Evolutionary conservation across 2,797 vertebrate genomes (phyloP).

Genomic region (Agapornis canus): DNA sequence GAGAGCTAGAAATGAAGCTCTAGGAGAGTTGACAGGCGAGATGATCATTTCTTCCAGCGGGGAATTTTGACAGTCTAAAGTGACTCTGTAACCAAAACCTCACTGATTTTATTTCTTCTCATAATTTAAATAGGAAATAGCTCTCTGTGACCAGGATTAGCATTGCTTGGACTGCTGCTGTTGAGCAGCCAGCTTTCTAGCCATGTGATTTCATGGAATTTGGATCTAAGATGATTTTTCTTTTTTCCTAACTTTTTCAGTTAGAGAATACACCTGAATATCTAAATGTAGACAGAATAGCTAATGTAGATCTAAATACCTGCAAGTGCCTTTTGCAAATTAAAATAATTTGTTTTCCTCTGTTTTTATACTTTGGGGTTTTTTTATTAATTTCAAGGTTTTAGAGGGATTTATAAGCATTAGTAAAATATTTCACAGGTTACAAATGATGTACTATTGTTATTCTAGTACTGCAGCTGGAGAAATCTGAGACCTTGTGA

Average conservation of each 20-base stretch:
- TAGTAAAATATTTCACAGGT: neutral
- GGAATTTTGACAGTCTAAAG: neutral
- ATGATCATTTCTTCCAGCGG: neutral
- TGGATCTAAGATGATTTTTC: neutral
- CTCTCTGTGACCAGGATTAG: constrained; percentile 11
- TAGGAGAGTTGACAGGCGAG: neutral
- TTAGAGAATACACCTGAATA: neutral
- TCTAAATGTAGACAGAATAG: neutral
- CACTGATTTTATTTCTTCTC: neutral
- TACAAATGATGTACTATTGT: neutral
- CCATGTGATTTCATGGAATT: constrained; percentile 53
- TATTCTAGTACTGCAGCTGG: neutral
- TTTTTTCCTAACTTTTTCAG: neutral
- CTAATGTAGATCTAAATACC: neutral
- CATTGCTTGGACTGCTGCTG: constrained; percentile 25
- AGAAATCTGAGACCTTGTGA: constrained; percentile 38
- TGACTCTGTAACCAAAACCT: neutral
- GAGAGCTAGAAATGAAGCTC: neutral
- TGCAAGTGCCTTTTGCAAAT: neutral
- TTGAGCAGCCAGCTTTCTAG: constrained; percentile 64
- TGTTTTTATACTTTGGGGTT: neutral
- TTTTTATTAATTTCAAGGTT: neutral
- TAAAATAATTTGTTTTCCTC: neutral
- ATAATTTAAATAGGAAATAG: neutral
- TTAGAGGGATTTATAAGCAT: neutral